Evolutionary conservation across 2,113 vertebrate species (phyloP).

Genomic region (Gasterosteus aculeatus): DNA sequence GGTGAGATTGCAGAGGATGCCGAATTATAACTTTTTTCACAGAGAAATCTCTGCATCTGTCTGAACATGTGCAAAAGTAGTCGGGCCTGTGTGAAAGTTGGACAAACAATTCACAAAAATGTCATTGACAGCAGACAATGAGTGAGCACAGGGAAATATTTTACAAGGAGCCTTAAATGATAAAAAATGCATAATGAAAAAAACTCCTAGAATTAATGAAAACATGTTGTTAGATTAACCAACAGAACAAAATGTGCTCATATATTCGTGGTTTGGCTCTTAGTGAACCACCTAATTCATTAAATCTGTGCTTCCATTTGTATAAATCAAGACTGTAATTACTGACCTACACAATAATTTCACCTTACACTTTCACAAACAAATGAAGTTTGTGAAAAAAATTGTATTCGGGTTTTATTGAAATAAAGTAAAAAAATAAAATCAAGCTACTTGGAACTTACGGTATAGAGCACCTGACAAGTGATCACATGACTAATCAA

Average conservation of each 20-base stretch:
- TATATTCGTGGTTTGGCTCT: not conserved
- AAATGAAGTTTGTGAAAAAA: not conserved
- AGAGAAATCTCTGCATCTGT: conserved; percentile 8
- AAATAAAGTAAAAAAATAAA: not conserved
- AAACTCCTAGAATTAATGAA: not conserved
- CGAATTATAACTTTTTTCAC: not conserved
- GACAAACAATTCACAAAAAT: not conserved
- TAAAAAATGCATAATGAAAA: not conserved
- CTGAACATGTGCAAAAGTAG: conserved; percentile 11
- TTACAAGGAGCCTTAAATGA: not conserved
- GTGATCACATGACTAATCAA: not conserved
- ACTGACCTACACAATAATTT: not conserved
- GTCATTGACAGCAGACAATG: not conserved
- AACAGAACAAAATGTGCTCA: not conserved
- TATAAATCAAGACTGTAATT: not conserved
- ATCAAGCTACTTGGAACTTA: not conserved
- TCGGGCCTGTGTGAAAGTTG: not conserved
- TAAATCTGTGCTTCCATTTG: not conserved
- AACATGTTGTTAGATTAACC: not conserved
- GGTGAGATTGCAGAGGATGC: not conserved
- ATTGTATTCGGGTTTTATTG: not conserved
- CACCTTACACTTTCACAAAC: not conserved
- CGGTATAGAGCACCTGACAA: not conserved
- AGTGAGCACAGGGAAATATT: not conserved
- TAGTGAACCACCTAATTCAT: not conserved